A percentile compares a stretch with the other conserved stretches of the same genome.
These are phyloP conservation scores for Anas bernieri DNA, from an alignment of 2,797 vertebrate genomes.

Conservation along the genomic window DNA sequence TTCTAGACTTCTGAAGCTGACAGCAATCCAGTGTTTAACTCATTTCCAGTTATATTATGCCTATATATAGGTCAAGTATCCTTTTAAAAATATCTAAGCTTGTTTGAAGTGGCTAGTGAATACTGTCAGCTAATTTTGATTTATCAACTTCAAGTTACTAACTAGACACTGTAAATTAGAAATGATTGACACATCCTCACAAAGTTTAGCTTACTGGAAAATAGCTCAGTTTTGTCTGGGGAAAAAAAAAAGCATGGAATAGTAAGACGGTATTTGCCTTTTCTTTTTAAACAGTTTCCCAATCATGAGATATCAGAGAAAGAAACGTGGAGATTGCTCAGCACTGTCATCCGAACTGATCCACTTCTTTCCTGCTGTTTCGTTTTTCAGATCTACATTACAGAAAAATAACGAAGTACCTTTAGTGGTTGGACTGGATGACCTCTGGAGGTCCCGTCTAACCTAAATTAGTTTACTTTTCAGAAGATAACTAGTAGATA, in stretches of 20 bases:
- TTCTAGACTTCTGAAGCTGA: background rate
- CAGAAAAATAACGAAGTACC: background rate
- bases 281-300: background rate
- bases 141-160: background rate
- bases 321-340: background rate
- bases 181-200: background rate
- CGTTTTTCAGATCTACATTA: background rate
- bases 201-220: background rate
- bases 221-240: background rate
- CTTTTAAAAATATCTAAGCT: background rate
- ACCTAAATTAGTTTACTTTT: background rate
- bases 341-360: background rate
- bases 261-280: background rate
- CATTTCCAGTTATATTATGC: background rate
- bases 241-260: background rate
- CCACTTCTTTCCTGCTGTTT: background rate
- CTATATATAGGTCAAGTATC: background rate
- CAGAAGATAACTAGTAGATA: background rate
- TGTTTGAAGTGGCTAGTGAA: background rate
- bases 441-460: background rate
- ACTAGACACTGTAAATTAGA: background rate
- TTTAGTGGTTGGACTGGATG: background rate
- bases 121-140: background rate
- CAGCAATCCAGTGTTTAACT: background rate
- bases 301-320: background rate